These are phyloP conservation scores for Naso thynnoides DNA, from an alignment of 2,797 vertebrate species.

Conservation along the genomic window DNA sequence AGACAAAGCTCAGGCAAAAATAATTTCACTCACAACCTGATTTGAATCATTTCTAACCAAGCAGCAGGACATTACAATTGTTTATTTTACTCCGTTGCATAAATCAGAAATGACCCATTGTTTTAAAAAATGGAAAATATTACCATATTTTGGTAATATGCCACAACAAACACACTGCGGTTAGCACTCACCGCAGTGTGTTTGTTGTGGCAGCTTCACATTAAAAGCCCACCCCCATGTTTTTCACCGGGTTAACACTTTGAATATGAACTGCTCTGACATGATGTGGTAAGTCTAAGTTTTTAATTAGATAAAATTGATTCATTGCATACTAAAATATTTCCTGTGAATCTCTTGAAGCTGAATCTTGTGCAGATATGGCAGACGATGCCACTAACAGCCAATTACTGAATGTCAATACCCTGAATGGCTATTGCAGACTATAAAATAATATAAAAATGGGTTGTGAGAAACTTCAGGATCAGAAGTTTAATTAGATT, in stretches of 20 bases:
- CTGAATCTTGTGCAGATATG: neutral
- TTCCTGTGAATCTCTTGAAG: neutral
- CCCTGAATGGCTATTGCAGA: neutral
- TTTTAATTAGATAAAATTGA: neutral
- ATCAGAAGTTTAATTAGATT: neutral
- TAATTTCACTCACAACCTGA: constrained; percentile 1
- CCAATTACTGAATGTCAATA: neutral
- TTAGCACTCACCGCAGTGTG: neutral
- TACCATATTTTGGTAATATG: neutral
- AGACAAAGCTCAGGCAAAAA: neutral
- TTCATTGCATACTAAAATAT: constrained; percentile 3
- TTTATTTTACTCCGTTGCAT: neutral
- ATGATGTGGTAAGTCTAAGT: neutral
- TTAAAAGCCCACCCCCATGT: neutral
- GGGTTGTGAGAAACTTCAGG: neutral
- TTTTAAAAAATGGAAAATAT: neutral
- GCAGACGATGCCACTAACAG: neutral
- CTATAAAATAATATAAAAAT: neutral
- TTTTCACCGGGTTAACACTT: neutral
- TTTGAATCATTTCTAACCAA: neutral
- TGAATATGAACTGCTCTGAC: neutral
- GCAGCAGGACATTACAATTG: neutral
- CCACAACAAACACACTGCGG: no score
- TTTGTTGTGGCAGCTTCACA: neutral
- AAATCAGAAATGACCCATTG: neutral